A percentile compares a stretch with the other conserved stretches of the same genome.
Evolutionary conservation across 2,888 invertebrate genomes (phyloP).

Genomic region (Eupithecia centaureata): DNA sequence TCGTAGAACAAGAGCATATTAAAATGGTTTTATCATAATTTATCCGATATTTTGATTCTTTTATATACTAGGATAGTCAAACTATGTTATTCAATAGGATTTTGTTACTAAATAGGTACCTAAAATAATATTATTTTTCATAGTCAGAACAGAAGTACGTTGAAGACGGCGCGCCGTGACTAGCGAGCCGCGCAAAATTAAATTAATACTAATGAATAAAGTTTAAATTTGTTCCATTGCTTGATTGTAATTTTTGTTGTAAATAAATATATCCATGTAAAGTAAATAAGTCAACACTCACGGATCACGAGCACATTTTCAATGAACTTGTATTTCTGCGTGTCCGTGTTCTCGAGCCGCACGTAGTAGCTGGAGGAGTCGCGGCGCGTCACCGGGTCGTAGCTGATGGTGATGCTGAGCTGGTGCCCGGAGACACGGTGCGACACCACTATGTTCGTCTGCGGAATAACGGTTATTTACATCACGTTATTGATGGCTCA

Average conservation of each 20-base stretch:
- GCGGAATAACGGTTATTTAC: not conserved
- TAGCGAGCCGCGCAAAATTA: too few relatives aligned
- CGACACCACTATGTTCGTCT: slow-evolving; percentile 20
- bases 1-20: too few relatives aligned
- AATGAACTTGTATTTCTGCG: slow-evolving; percentile 4
- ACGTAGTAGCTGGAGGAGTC: slow-evolving; percentile 19
- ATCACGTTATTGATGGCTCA: not conserved
- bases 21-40: too few relatives aligned
- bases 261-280: not conserved
- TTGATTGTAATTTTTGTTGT: not conserved
- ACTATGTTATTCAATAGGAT: too few relatives aligned
- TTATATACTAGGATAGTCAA: too few relatives aligned
- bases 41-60: too few relatives aligned
- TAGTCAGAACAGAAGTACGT: too few relatives aligned
- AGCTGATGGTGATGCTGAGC: slow-evolving; percentile 4
- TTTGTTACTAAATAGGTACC: too few relatives aligned
- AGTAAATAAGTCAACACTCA: slow-evolving; percentile 19
- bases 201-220: too few relatives aligned
- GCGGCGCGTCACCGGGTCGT: not conserved
- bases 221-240: too few relatives aligned
- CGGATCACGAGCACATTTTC: slow-evolving; percentile 20
- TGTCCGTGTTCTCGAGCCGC: not conserved
- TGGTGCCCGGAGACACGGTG: not conserved
- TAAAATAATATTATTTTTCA: too few relatives aligned
- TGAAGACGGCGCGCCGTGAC: too few relatives aligned